phyloP scores from a whole-genome alignment of 1,140 invertebrate species.

The Matsumurasca onukii region DNA sequence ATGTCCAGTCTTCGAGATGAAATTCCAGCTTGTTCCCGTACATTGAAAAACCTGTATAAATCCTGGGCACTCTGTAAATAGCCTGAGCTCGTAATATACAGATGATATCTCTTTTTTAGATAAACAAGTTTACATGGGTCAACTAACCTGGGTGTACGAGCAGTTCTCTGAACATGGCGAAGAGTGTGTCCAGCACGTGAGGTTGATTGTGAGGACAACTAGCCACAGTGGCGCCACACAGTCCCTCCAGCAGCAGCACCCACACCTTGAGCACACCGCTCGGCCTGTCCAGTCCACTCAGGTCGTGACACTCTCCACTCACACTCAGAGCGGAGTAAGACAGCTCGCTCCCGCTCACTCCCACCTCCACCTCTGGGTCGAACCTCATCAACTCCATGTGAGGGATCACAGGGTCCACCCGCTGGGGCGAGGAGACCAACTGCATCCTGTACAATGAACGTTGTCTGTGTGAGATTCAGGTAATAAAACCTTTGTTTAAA shows the following conservation, averaged over 20 bases:
- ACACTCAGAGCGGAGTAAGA: constrained; percentile 35
- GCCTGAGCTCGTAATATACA: no score
- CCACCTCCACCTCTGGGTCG: constrained; percentile 47
- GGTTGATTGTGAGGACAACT: constrained; percentile 84
- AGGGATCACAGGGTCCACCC: constrained; percentile 84
- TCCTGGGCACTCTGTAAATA: no score
- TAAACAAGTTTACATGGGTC: no score
- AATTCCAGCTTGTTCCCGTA: no score
- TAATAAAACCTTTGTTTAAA: no score
- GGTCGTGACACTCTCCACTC: constrained; percentile 20
- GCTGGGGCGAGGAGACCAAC: constrained; percentile 70
- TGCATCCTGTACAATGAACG: constrained; percentile 64
- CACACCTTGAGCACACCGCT: constrained; percentile 88
- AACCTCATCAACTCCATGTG: constrained; percentile 67
- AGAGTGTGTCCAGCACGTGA: constrained; percentile 81
- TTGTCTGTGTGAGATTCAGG: no score
- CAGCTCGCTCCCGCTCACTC: constrained; percentile 17
- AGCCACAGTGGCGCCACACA: constrained; percentile 77
- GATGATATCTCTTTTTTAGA: no score
- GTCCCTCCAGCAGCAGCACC: constrained; percentile 87
- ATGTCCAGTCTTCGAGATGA: no score
- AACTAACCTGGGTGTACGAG: constrained; percentile 61
- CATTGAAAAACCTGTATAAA: no score
- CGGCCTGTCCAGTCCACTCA: constrained; percentile 64
- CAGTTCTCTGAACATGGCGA: constrained; percentile 76